Evolutionary conservation across 2,888 invertebrate genomes (phyloP), one percentile per base, ranked within the genome.

Genomic region (Catonia carolina): DNA sequence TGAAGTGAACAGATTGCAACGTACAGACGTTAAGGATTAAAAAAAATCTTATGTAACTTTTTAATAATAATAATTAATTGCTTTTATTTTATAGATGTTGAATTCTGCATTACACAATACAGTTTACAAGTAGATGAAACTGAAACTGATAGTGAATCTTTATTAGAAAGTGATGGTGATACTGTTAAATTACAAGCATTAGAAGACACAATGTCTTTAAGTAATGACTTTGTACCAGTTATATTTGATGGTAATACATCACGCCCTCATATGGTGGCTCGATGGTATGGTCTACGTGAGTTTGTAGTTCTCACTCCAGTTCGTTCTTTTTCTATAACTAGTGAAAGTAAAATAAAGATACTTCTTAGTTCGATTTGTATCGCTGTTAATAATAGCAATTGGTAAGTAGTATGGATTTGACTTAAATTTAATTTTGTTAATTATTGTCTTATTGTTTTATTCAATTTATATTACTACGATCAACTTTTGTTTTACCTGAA

Each of bases 221-320:
- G 76, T 5, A 83, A 84, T 69, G 86, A 85, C 69, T 89, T 86
- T 69, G 78, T 75, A 14, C 69, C 72, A 0, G 51, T 65, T 72
- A 77, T 76, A 72, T 63, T 73, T 75, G 74, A 75, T 62, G 63
- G 64, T 60, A 75, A 77, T 63, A 73, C 72, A 6, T 75, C 76
- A 58, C 75, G 77, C 1, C 68, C 76, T 41, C 81, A 81, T 67
- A 79, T 79, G 53, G 74, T 89, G 45, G 82, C 82, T 5, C 75
- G 77, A 53, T 86, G 86, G 79, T 95, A 87, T 72, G 93, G 93
- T 0, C 70, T 95, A 15, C 80, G 87, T 60, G 84, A 91, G 65
- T 96, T 90, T 72, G 73, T 94, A 23, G 81, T 92, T 61, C 71
- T 96, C 18, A 78, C 80, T 61, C 85, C 91, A 2, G 75, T 77